Evolutionary conservation across 2,797 vertebrate genomes (phyloP), one percentile per base, ranked within the genome.

Genomic region (Enteromius unitaeniatus): DNA sequence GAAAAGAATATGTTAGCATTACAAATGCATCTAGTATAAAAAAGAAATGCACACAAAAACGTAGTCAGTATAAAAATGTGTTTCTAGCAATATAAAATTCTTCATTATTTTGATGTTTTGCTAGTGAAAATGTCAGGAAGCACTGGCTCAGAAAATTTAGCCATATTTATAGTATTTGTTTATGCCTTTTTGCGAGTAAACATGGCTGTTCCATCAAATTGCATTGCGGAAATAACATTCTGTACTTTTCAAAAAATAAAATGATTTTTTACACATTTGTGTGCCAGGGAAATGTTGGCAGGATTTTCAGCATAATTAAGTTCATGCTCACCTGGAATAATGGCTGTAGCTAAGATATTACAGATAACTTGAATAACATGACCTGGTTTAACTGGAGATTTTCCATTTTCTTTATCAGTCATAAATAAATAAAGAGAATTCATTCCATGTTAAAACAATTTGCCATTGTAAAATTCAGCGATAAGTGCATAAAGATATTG

Each of bases 231-330:
- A 67, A 34, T 65, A 9, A 34, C 17, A 67, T 60, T 60, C 11
- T 15, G 40, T 45, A 11, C 17, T 47, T 78, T 64, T 62, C 2
- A 62, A 78, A 28, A 37, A 45, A 62, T 2, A 17, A 42, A 42
- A 26, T 6, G 14, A 34, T 58, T 60, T 77, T 40, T 21, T 26
- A 23, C 37, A 28, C 74, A 60, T 60, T n/a, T 60, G 7, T 77
- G 15, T 62, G 60, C 23, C 55, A 28, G 47, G 3, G 2, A 80
- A 58, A 40, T 55, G 6, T 65, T 65, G 11, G 6, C 26, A 51
- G 34, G 68, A 10, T 19, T 81, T 81, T 72, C 26, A 34, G 3
- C 72, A 62, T 72, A 65, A 82, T 64, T 47, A 62, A 81, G 37
- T 60, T 15, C 28, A 10, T 62, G 26, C 58, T 64, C 55, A 74